Evolutionary conservation across 1,140 invertebrate genomes (phyloP).

Genomic region (Cepaea nemoralis): DNA sequence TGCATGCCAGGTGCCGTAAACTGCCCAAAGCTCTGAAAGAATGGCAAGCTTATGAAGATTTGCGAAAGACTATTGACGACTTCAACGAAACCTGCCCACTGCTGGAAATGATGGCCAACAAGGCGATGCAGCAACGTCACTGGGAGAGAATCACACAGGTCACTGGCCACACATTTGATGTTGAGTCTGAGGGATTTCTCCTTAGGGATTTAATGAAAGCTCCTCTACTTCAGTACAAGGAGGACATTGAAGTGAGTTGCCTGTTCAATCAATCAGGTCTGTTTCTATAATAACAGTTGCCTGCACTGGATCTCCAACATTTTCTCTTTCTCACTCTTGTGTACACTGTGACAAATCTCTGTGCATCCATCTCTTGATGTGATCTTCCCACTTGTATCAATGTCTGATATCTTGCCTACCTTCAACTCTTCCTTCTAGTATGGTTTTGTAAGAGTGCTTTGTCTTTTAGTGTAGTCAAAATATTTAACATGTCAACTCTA

Average conservation of each 20-base stretch:
- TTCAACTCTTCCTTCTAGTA: too few species aligned
- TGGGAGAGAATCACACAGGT: slow-evolving; percentile 96
- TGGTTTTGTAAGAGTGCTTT: too few species aligned
- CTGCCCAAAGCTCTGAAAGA: slow-evolving; percentile 95
- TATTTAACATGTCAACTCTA: too few species aligned
- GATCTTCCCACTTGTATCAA: too few species aligned
- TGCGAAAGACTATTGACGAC: slow-evolving; percentile 97
- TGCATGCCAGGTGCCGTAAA: slow-evolving; percentile 75
- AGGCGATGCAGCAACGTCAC: slow-evolving; percentile 95
- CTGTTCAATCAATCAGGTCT: too few species aligned
- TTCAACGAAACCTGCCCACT: slow-evolving; percentile 98
- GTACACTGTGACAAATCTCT: too few species aligned
- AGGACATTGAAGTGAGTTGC: slow-evolving; percentile 89
- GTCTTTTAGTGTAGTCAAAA: too few species aligned
- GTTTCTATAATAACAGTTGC: too few species aligned
- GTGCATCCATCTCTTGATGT: too few species aligned
- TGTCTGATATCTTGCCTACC: too few species aligned
- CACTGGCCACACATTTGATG: slow-evolving; percentile 89
- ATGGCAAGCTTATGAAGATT: slow-evolving; percentile 95
- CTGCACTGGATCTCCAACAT: too few species aligned
- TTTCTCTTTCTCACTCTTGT: too few species aligned
- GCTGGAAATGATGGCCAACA: slow-evolving; percentile 96
- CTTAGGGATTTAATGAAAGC: slow-evolving; percentile 95
- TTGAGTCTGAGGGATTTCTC: slow-evolving; percentile 94
- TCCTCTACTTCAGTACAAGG: slow-evolving; percentile 90